Evolutionary conservation across 2,797 vertebrate species (phyloP).

Genomic region (Galagoides demidoff): DNA sequence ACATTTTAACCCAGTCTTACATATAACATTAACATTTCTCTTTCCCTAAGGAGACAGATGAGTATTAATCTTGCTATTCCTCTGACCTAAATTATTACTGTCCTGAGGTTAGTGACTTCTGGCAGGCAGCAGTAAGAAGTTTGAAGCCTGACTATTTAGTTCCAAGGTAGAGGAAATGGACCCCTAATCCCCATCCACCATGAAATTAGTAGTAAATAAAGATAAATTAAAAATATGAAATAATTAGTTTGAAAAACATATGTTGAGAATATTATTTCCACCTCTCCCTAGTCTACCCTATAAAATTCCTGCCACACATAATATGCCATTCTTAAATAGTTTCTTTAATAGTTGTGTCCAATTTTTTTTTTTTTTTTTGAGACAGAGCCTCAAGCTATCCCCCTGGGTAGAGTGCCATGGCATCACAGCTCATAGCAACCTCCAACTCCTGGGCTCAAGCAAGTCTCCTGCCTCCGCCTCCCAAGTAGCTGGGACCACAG

Average conservation of each 20-base stretch:
- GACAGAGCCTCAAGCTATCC: too few relatives aligned
- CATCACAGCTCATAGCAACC: too few relatives aligned
- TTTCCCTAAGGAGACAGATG: background rate
- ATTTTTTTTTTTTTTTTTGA: background rate
- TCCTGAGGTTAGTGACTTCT: background rate
- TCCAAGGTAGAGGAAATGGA: background rate
- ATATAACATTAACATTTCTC: conserved; percentile 9
- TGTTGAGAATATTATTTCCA: conserved; percentile 9
- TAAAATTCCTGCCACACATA: background rate
- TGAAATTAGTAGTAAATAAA: conserved; percentile 43
- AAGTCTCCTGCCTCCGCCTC: too few relatives aligned
- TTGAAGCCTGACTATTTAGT: background rate
- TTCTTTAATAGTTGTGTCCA: background rate
- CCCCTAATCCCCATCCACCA: background rate
- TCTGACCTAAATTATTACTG: conserved; percentile 5
- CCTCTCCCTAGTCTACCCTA: background rate
- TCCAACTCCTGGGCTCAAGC: too few relatives aligned
- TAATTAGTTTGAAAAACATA: background rate
- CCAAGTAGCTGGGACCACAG: too few relatives aligned
- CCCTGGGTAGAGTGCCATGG: too few relatives aligned
- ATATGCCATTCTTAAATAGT: background rate
- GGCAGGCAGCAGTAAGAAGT: background rate
- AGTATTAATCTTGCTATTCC: background rate
- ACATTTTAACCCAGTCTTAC: background rate
- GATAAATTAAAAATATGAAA: conserved; percentile 39